phyloP scores from a whole-genome alignment of 2,797 vertebrate species.

The Enteromius afrohamiltoni region DNA sequence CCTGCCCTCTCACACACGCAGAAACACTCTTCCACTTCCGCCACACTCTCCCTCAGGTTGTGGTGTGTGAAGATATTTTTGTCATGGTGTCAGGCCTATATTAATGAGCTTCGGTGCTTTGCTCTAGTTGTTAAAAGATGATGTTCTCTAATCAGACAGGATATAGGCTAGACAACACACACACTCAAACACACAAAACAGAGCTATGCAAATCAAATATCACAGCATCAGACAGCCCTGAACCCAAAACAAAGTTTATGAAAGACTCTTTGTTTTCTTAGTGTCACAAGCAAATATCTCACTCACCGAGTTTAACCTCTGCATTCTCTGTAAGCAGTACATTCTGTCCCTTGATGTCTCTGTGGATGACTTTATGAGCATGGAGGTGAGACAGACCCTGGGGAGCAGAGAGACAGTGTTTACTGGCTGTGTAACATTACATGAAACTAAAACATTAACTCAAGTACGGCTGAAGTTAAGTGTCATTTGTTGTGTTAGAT shows the following conservation, averaged over 20 bases:
- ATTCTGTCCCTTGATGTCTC: slow-evolving; percentile 96
- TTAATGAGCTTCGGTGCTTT: slow-evolving; percentile 39
- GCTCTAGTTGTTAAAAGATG: slow-evolving; percentile 45
- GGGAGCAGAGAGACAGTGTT: slow-evolving; percentile 49
- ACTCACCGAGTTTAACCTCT: slow-evolving; percentile 92
- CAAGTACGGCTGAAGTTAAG: neutral
- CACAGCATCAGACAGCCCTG: neutral
- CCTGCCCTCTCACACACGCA: slow-evolving; percentile 10
- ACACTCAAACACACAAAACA: neutral
- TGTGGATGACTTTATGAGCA: slow-evolving; percentile 92
- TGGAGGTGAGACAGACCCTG: slow-evolving; percentile 94
- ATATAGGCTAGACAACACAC: slow-evolving; percentile 27
- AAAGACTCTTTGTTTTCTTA: neutral
- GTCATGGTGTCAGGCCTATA: slow-evolving; percentile 47
- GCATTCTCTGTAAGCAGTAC: slow-evolving; percentile 93
- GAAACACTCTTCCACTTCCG: neutral
- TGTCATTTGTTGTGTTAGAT: no score
- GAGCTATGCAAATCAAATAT: neutral
- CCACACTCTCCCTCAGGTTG: neutral
- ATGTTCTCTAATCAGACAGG: slow-evolving; percentile 21
- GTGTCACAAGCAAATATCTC: neutral
- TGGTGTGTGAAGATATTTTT: slow-evolving; percentile 43
- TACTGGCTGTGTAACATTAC: neutral
- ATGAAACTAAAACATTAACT: neutral
- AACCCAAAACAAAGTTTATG: neutral